These are phyloP conservation scores for Myioborus miniatus DNA, from an alignment of 2,797 vertebrate species.

Conservation along the genomic window DNA sequence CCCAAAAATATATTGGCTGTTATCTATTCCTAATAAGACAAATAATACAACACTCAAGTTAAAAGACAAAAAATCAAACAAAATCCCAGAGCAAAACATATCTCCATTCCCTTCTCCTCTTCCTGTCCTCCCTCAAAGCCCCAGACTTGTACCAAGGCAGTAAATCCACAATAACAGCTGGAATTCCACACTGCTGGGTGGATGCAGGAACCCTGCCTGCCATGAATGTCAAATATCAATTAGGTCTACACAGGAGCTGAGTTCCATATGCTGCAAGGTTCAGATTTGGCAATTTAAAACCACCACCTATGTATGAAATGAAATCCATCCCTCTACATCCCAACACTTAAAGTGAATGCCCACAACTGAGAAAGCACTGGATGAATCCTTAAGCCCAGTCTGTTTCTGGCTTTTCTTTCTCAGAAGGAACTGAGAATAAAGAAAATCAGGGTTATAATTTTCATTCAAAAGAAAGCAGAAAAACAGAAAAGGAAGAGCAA, in stretches of 20 bases:
- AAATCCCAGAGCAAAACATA: neutral
- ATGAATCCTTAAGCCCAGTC: neutral
- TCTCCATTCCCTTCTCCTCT: neutral
- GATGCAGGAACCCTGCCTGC: neutral
- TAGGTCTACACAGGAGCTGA: neutral
- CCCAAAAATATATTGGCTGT: neutral
- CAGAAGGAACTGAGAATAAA: neutral
- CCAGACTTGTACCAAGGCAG: neutral
- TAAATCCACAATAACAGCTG: neutral
- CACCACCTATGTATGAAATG: neutral
- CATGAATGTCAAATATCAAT: neutral
- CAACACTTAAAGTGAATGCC: neutral
- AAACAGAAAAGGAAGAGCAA: neutral
- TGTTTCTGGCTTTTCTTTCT: neutral
- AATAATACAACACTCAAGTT: neutral
- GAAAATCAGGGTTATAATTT: neutral
- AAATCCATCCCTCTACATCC: neutral
- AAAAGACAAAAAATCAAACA: neutral
- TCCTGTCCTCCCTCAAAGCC: neutral
- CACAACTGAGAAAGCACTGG: neutral
- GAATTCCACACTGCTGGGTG: neutral
- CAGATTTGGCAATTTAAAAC: neutral
- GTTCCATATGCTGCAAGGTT: neutral
- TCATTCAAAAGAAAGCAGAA: neutral
- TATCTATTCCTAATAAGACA: neutral